Evolutionary conservation across 2,113 vertebrate genomes (phyloP).

Genomic region (Alces alces): DNA sequence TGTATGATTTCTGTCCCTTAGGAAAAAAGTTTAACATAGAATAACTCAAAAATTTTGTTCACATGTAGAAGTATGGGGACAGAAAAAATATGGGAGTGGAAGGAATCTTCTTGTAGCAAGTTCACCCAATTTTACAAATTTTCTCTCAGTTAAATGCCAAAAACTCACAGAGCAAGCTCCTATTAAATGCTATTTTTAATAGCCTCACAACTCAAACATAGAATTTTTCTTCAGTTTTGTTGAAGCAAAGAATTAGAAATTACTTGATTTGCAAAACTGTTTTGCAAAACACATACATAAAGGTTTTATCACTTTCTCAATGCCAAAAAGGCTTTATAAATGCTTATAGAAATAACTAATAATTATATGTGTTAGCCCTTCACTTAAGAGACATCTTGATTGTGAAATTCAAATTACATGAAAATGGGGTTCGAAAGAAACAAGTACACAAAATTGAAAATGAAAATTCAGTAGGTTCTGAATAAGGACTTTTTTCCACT

Average conservation of each 20-base stretch:
- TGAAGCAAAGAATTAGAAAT: not conserved
- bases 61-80: not conserved
- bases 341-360: not conserved
- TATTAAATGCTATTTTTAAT: conserved; percentile 7
- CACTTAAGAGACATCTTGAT: not conserved
- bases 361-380: not conserved
- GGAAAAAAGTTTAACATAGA: not conserved
- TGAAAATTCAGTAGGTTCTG: not conserved
- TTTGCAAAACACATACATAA: not conserved
- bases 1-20: not conserved
- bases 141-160: not conserved
- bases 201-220: not conserved
- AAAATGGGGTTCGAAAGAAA: not conserved
- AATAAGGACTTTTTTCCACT: not conserved
- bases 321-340: not conserved
- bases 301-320: not conserved
- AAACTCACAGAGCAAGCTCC: not conserved
- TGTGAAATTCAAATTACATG: not conserved
- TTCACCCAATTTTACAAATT: not conserved
- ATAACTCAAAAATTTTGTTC: not conserved
- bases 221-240: not conserved
- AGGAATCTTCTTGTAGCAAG: not conserved
- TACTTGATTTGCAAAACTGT: not conserved
- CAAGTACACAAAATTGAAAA: not conserved
- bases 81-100: not conserved